These are phyloP conservation scores for Gyrodactylus salaris DNA, from an alignment of 1,140 invertebrate species.

Conservation along the genomic window DNA sequence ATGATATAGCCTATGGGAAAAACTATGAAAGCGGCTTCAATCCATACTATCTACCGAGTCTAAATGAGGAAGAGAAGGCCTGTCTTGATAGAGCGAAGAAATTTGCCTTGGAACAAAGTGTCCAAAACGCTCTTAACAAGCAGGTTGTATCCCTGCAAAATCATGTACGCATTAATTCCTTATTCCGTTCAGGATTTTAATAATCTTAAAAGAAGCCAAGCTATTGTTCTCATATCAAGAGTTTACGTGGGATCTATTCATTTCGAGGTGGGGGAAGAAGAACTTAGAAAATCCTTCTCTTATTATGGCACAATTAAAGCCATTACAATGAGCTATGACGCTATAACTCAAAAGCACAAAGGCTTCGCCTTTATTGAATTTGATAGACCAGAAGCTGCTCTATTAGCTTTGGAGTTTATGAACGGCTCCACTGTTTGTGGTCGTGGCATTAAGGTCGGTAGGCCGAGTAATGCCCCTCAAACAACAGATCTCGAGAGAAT, in stretches of 20 bases:
- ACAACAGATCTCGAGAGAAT: slow-evolving; percentile 93
- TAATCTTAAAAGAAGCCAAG: slow-evolving; percentile 4
- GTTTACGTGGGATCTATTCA: slow-evolving; percentile 97
- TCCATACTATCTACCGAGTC: slow-evolving; percentile 20
- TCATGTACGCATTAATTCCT: slow-evolving; percentile 12
- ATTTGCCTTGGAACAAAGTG: slow-evolving; percentile 86
- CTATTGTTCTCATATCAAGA: slow-evolving; percentile 22
- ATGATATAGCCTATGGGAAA: not conserved
- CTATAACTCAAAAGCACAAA: slow-evolving; percentile 93
- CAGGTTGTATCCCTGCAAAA: slow-evolving; percentile 77
- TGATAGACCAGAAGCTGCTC: slow-evolving; percentile 91
- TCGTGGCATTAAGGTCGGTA: slow-evolving; percentile 38
- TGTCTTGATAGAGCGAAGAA: slow-evolving; percentile 59
- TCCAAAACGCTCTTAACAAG: slow-evolving; percentile 79
- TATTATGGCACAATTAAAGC: slow-evolving; percentile 95
- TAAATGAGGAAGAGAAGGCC: slow-evolving; percentile 47
- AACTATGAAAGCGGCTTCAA: not conserved
- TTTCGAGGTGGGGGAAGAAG: slow-evolving; percentile 94
- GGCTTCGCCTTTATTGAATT: slow-evolving; percentile 98
- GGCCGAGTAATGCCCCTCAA: slow-evolving; percentile 94
- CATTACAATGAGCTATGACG: slow-evolving; percentile 98
- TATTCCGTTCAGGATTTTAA: not conserved
- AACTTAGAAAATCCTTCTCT: slow-evolving; percentile 74
- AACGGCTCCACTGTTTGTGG: slow-evolving; percentile 62
- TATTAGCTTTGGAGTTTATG: slow-evolving; percentile 91